Conservation (phyloP, 1,140 invertebrate genomes). For the Hylaeus volcanicus region DNA sequence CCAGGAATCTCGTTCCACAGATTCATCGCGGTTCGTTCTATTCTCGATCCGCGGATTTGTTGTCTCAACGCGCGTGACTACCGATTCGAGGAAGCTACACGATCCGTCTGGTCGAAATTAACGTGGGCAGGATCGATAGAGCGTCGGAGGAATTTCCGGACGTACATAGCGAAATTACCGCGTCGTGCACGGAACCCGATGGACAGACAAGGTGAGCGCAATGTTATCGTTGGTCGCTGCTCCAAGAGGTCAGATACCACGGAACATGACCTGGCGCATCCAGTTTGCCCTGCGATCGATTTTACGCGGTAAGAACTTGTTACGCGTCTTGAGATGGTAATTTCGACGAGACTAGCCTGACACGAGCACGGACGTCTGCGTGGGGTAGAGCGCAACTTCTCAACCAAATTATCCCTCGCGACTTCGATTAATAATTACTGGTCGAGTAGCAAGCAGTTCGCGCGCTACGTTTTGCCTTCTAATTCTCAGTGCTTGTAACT, state of each 20-base stretch:
- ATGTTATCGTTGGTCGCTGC: constrained; percentile 14
- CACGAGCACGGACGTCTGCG: background rate
- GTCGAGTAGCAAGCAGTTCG: too few species aligned
- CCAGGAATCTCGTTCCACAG: too few species aligned
- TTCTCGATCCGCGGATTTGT: constrained; percentile 24
- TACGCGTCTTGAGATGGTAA: background rate
- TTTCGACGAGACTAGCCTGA: background rate
- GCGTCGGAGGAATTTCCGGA: background rate
- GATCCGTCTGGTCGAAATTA: background rate
- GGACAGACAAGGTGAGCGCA: background rate
- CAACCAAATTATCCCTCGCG: too few species aligned
- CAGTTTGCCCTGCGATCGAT: constrained; percentile 29
- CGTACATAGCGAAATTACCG: constrained; percentile 3
- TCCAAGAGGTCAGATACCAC: background rate
- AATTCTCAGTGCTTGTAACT: too few species aligned
- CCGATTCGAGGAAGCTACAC: constrained; percentile 10
- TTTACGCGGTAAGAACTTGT: background rate
- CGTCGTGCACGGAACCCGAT: background rate
- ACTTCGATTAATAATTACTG: too few species aligned
- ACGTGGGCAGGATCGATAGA: background rate
- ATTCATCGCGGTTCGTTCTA: background rate
- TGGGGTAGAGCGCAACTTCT: too few species aligned
- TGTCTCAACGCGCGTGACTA: constrained; percentile 10
- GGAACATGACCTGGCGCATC: background rate
- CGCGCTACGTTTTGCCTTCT: too few species aligned